phyloP scores from a whole-genome alignment of 2,113 vertebrate species.

The Eubucco bourcierii region DNA sequence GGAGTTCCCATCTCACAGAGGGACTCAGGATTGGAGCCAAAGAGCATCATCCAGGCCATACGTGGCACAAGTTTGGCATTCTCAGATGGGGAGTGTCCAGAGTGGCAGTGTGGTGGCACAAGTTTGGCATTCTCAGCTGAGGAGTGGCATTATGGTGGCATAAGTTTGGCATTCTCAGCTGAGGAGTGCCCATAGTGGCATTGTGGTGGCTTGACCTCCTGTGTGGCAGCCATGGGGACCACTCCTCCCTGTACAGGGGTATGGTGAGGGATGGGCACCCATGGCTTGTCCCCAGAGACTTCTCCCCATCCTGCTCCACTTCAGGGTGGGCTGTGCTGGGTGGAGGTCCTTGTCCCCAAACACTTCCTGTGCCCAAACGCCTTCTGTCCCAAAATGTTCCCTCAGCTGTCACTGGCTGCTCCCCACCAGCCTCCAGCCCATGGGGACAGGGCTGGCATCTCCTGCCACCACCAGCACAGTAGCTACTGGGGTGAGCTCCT shows the following conservation, averaged over 20 bases:
- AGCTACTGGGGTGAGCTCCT: neutral
- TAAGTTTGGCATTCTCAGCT: neutral
- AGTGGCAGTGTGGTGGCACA: fast-evolving
- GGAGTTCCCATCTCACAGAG: neutral
- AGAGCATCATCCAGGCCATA: neutral
- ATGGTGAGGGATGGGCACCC: fast-evolving
- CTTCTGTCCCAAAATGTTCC: fast-evolving
- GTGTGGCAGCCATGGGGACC: fast-evolving
- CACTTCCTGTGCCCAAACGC: fast-evolving
- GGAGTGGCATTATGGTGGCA: neutral
- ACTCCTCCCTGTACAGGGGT: fast-evolving
- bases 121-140: neutral
- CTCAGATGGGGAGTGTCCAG: neutral
- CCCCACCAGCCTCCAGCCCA: neutral
- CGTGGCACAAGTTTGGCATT: neutral
- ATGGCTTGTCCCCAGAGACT: neutral
- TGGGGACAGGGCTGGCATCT: neutral
- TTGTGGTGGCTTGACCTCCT: neutral
- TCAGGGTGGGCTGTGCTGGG: neutral
- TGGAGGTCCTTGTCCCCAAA: neutral
- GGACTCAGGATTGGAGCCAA: fast-evolving
- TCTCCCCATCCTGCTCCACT: neutral
- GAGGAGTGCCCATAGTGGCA: fast-evolving
- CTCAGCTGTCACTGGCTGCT: neutral
- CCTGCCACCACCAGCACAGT: neutral